A percentile compares a stretch with the other conserved stretches of the same genome.
phyloP scores from a whole-genome alignment of 2,888 invertebrate species.

The Cremastobaeus sp. region DNA sequence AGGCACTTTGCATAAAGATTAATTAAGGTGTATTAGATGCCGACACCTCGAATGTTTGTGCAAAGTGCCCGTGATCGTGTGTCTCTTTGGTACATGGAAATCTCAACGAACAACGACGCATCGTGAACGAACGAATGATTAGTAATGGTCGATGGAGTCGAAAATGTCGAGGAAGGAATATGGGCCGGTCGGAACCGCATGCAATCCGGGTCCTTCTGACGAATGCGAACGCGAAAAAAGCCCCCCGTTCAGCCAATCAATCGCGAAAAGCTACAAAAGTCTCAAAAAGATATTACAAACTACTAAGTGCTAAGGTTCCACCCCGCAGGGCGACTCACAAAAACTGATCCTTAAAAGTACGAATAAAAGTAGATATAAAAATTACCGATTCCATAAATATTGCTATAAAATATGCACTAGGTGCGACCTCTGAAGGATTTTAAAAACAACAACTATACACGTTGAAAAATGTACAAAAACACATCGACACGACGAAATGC shows the following conservation, averaged over 20 bases:
- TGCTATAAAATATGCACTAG: slow-evolving; percentile 61
- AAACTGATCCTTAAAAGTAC: slow-evolving; percentile 54
- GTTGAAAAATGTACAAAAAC: slow-evolving; percentile 59
- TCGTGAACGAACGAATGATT: slow-evolving; percentile 12
- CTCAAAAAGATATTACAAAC: slow-evolving; percentile 59
- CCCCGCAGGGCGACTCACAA: slow-evolving; percentile 23
- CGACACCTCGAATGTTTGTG: neutral
- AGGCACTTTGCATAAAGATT: slow-evolving; percentile 1
- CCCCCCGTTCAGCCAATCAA: slow-evolving; percentile 30
- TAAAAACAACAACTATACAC: slow-evolving; percentile 60
- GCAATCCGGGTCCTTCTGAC: slow-evolving; percentile 23
- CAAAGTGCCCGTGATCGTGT: slow-evolving; percentile 55
- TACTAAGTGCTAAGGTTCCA: slow-evolving; percentile 51
- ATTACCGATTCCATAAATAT: slow-evolving; percentile 61
- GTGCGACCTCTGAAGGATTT: slow-evolving; percentile 61
- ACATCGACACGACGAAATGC: slow-evolving; percentile 60
- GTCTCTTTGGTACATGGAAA: slow-evolving; percentile 74
- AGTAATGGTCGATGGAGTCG: slow-evolving; percentile 16
- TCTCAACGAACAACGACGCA: slow-evolving; percentile 66
- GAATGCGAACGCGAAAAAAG: slow-evolving; percentile 29
- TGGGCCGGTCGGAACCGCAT: slow-evolving; percentile 47
- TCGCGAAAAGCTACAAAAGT: slow-evolving; percentile 58
- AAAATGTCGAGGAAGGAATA: slow-evolving; percentile 53
- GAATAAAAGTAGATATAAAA: slow-evolving; percentile 61
- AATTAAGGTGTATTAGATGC: too few relatives aligned